Evolutionary conservation across 2,797 vertebrate genomes (phyloP), one percentile per base, ranked within the genome.

Genomic region (Peromyscus melanophrys): DNA sequence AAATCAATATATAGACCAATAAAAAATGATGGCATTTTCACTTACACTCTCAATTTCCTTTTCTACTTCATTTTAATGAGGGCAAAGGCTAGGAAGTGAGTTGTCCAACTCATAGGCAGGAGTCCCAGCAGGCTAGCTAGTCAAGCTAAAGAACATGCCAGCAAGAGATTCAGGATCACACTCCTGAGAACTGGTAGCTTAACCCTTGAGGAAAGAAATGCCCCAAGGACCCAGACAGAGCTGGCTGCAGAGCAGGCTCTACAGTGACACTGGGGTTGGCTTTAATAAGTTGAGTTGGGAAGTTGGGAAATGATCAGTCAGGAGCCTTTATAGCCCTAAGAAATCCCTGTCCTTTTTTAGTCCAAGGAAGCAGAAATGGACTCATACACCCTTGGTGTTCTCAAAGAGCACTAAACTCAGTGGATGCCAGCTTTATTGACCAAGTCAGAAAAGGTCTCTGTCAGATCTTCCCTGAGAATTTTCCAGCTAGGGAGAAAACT

Each of bases 231-330:
- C n/a, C 57, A 76, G 23, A 11, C 31, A 65, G 61, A 89, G 49
- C 3, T 89, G 92, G 75, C 94, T 95, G 49, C 34, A 94, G 61
- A 55, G 40, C 23, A 97, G 9, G 6, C 29, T 92, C 69, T 25
- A 59, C 8, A 27, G 1, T 59, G 17, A 89, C 55, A 40, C 23
- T 23, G 34, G 76, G 29, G 29, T 34, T 57, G 61, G 19, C 25
- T 57, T 52, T 96, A 95, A 93, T 87, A 85, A 96, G 75, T 40
- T 16, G 25, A 34, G 40, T 63, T 91, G 78, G 67, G 34, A 83
- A 34, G 40, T 63, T 91, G 78, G 67, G 34, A 83, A 34, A 89
- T 91, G 73, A 12, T 80, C 13, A 84, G 43, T 11, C 13, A 63
- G 4, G 37, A 92, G 2, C 1, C 34, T 94, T 93, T 93, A 90